Base-by-base conservation (phyloP, 2,888 invertebrate genomes). In the Venustoraphidia nigricollis region DNA sequence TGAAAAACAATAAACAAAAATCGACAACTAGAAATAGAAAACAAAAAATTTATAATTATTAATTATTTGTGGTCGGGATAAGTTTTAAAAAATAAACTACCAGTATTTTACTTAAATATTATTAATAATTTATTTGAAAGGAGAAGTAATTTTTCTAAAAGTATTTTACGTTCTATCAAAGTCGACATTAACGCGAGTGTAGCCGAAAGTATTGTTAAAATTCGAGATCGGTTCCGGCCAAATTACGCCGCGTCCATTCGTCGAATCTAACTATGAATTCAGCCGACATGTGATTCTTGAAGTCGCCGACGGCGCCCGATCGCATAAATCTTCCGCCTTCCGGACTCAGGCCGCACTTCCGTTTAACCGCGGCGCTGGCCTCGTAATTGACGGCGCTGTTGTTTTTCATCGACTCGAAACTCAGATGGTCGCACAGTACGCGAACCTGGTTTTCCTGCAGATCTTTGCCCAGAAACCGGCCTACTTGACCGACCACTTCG, bases 321-420 rank as follows among this genome's bases (percentile, higher is more conserved):
- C 62, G 52, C 47, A 62, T 58, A 49, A 62, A 62, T 6, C 48
- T 44, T 8, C 52, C 49, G 60, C 61, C 61, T 62, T 66, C 66
- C 66, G 53, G 67, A 65, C 8, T 67, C 64, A 10, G 64, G 62
- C 34, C 55, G 53, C 35, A 11, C 11, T 37, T 11, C 38, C 5
- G 39, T 39, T 51, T 39, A 42, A 14, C 9, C 17, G 41, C 55
- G 9, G 53, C 46, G 2, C 55, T 53, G 17, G 52, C 52, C 48
- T 62, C 60, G 46, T 59, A 65, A 57, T 76, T 76, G 2, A 69
- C 66, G 42, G 65, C 62, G 14, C 64, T 27, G n/a, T n/a, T n/a
- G n/a, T n/a, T n/a, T n/a, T n/a, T n/a, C n/a, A n/a, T n/a, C n/a
- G n/a, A n/a, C n/a, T 64, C 62, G 57, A 76, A 76, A 50, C 67